Evolutionary conservation across 2,797 vertebrate genomes (phyloP).

Genomic region (Mastacembelus armatus): DNA sequence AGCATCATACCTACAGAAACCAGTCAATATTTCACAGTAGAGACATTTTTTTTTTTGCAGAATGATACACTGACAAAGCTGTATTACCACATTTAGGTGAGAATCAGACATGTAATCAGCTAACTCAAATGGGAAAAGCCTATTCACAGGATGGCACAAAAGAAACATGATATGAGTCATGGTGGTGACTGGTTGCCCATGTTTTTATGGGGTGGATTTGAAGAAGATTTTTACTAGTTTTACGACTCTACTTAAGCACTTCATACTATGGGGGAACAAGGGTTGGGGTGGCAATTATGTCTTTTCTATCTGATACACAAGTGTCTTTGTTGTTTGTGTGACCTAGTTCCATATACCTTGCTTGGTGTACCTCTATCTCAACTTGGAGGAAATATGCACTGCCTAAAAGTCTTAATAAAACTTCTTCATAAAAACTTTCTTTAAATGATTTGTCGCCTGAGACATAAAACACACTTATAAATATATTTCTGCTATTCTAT

Average conservation of each 20-base stretch:
- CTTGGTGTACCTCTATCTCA: too few species aligned
- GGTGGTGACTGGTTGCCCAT: constrained; percentile 26
- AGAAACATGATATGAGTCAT: constrained; percentile 55
- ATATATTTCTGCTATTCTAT: neutral
- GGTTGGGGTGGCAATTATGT: too few species aligned
- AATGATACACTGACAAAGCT: constrained; percentile 1
- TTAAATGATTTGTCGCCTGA: too few species aligned
- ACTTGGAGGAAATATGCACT: too few species aligned
- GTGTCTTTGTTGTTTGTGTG: too few species aligned
- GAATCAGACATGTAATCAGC: constrained; percentile 27
- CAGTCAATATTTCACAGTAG: neutral
- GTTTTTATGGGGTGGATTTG: constrained; percentile 38
- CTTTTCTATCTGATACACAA: too few species aligned
- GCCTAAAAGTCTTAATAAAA: too few species aligned
- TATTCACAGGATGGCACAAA: constrained; percentile 32
- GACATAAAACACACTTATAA: neutral
- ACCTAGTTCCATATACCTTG: too few species aligned
- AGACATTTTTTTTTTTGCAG: neutral
- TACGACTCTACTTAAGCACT: neutral
- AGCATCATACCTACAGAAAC: neutral
- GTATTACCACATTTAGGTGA: constrained; percentile 14
- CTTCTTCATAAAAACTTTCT: too few species aligned
- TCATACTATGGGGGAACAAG: too few species aligned
- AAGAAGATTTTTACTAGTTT: neutral
- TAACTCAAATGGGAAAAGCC: constrained; percentile 17